A percentile compares a stretch with the other conserved stretches of the same genome.
These are phyloP conservation scores for Planococcus citri DNA, from an alignment of 1,140 invertebrate species.

Conservation along the genomic window DNA sequence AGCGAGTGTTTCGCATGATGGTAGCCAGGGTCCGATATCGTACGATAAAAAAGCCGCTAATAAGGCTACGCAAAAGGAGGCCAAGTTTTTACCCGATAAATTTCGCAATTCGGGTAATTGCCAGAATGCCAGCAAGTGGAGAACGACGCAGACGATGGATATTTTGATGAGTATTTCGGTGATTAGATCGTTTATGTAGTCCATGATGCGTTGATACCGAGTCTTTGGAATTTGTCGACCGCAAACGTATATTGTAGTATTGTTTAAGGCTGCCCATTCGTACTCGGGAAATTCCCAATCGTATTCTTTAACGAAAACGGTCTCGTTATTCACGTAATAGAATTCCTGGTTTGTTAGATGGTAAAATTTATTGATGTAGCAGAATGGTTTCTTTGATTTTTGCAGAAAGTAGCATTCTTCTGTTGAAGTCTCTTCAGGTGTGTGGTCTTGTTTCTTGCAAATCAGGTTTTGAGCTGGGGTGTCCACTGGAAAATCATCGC, in stretches of 20 bases:
- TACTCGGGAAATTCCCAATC: neutral
- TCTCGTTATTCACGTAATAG: neutral
- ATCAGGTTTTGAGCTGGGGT: neutral
- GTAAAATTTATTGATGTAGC: neutral
- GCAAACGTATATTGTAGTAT: neutral
- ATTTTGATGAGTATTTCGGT: constrained; percentile 25
- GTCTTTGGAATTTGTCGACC: neutral
- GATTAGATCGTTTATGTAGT: neutral
- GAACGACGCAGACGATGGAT: constrained; percentile 37
- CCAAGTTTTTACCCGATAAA: constrained; percentile 41
- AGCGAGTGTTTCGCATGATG: constrained; percentile 34
- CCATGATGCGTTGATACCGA: neutral
- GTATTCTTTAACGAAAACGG: neutral
- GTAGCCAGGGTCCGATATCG: constrained; percentile 33
- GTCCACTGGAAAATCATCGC: neutral
- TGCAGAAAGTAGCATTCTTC: neutral
- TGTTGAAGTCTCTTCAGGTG: neutral
- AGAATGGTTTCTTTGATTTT: neutral
- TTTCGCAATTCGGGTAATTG: constrained; percentile 39
- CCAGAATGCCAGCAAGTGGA: constrained; percentile 38
- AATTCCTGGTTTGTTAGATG: neutral
- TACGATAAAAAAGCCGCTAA: constrained; percentile 38
- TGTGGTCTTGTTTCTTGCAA: neutral
- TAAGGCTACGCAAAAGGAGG: constrained; percentile 37
- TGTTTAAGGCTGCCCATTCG: neutral